Conservation (phyloP, 2,888 invertebrate genomes). For the Heteromyza rotundicornis region DNA sequence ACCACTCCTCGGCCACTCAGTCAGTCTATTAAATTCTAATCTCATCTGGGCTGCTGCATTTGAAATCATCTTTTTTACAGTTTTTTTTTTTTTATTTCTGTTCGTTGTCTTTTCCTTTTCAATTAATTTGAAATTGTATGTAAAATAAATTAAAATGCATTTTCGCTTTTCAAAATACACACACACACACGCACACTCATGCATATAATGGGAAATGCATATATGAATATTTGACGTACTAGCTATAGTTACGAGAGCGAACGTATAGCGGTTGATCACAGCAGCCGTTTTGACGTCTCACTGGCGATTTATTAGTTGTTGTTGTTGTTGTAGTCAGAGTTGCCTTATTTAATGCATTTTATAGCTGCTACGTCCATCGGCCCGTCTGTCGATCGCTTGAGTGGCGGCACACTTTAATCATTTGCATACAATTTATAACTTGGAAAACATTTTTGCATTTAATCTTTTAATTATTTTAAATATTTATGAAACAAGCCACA, state of each 20-base stretch:
- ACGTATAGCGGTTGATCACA: no score
- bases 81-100: no score
- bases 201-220: no score
- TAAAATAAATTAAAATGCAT: constrained; percentile 3
- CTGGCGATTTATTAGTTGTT: not conserved
- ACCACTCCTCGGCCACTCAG: no score
- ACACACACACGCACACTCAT: no score
- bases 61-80: constrained; percentile 1
- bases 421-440: not conserved
- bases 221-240: no score
- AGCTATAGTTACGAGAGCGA: no score
- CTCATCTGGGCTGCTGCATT: not conserved
- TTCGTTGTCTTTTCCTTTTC: no score
- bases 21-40: not conserved
- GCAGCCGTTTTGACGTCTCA: constrained; percentile 1
- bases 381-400: not conserved
- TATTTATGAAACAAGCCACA: no score
- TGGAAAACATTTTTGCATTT: not conserved
- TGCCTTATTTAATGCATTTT: not conserved
- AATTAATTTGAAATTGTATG: constrained; percentile 1
- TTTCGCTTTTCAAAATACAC: constrained; percentile 2
- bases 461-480: not conserved
- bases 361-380: not conserved
- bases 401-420: constrained; percentile 6
- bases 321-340: not conserved